Conservation (phyloP, 2,113 vertebrate species). For the Ctenodactylus gundi region DNA sequence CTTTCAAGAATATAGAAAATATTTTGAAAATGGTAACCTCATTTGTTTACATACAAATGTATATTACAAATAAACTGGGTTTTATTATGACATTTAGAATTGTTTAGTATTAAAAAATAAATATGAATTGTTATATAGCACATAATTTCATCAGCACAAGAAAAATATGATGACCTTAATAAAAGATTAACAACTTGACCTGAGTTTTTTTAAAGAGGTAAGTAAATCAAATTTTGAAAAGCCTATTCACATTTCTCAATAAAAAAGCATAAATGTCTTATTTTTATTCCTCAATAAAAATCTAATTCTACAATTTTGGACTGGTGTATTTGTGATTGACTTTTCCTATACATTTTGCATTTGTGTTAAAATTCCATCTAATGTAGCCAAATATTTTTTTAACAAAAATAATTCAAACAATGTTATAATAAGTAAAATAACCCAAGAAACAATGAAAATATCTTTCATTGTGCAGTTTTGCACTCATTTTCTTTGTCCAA, state of each 20-base stretch:
- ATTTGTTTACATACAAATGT: not conserved
- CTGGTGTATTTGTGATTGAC: not conserved
- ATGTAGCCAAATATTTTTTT: not conserved
- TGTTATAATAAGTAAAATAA: not conserved
- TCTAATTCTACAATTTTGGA: not conserved
- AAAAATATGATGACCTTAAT: no score
- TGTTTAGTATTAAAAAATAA: not conserved
- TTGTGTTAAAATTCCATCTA: no score
- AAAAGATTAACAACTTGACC: no score
- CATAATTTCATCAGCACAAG: no score
- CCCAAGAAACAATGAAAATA: not conserved
- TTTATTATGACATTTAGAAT: not conserved
- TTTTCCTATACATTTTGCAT: no score
- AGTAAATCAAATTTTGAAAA: not conserved
- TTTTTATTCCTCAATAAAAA: not conserved
- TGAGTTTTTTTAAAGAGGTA: no score
- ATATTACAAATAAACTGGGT: not conserved
- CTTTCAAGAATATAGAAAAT: not conserved
- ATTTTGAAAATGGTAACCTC: not conserved
- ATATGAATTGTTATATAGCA: no score
- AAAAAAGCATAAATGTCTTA: not conserved
- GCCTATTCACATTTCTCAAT: not conserved
- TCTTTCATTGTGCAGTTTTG: not conserved
- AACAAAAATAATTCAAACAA: not conserved
- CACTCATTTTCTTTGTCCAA: not conserved